Base-by-base conservation (phyloP, 2,888 invertebrate species). In the Dynastes grantii region DNA sequence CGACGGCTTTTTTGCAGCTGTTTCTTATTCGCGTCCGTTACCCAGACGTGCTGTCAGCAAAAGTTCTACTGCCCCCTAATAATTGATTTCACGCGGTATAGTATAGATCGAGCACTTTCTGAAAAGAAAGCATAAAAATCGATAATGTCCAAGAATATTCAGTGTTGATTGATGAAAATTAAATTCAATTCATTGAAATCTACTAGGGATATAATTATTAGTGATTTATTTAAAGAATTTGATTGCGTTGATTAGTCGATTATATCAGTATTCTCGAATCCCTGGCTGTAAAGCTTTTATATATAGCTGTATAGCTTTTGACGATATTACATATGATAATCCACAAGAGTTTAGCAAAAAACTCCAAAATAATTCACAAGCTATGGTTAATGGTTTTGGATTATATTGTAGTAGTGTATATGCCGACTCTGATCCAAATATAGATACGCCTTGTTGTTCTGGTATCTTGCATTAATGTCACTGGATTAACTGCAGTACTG, bases 1-100 rank as follows among this genome's bases (percentile, higher is more conserved):
- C 8, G 40, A 61, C 61, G 45, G 27, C 40, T 73, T 73, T 73
- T 73, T 58, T 73, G 58, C 73, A 61, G 45, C 58, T 58, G 16
- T 61, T 45, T 22, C 51, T 68, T 27, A 51, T 49, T 61, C 29
- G 73, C 29, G 37, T 45, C 45, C 27, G 45, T 40, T 61, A 55
- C 27, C 22, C 16, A 3, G 6, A 45, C 13, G 45, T 9, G 29
- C 51, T 51, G 68, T 51, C 51, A 51, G 13, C 29, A 27, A 68
- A 68, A 68, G 51, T 51, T 68, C 51, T 51, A 68, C 51, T 67
- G 65, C 45, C 65, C n/a, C 22, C 65, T 67, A 45, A 45, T 45
- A 67, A 67, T 40, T 40, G 9, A 45, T 40, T 40, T 22, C 45
- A 45, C 22, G 45, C 0, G 5, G n/a, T 51, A 53, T 53, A 11